Percentiles rank a stretch among this genome's conserved stretches.
Conservation (phyloP, 2,888 invertebrate species). For the Dendrolimus houi region DNA sequence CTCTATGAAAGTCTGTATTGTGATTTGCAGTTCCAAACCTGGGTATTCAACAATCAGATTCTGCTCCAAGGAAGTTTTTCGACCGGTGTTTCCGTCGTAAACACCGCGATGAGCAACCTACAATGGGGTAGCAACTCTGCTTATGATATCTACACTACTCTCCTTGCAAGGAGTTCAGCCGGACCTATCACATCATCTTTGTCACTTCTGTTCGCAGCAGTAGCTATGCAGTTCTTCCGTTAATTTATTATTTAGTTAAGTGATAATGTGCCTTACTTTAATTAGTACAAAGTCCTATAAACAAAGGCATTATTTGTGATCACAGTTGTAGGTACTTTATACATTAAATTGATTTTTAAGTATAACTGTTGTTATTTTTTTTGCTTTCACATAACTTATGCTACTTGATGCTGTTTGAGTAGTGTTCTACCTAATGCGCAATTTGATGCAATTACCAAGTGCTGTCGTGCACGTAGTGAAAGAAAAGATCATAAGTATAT, state of each 20-base stretch:
- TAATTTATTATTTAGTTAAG: conserved; percentile 18
- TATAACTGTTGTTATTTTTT: neutral
- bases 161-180: conserved; percentile 32
- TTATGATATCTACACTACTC: conserved; percentile 26
- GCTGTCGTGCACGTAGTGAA: too few relatives aligned
- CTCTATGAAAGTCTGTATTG: too few relatives aligned
- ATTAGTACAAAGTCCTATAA: conserved; percentile 11
- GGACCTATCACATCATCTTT: conserved; percentile 31
- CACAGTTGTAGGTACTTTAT: neutral
- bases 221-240: conserved; percentile 32
- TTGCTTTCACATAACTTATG: neutral
- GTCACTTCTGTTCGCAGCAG: conserved; percentile 33
- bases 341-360: neutral
- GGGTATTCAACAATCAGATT: conserved; percentile 45
- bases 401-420: neutral
- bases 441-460: too few relatives aligned
- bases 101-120: conserved; percentile 37
- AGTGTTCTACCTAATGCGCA: too few relatives aligned
- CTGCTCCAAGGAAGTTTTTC: conserved; percentile 33
- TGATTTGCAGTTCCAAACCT: conserved; percentile 49
- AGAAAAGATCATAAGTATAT: too few relatives aligned
- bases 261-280: conserved; percentile 1
- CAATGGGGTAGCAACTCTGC: conserved; percentile 46
- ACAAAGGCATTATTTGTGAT: neutral
- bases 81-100: conserved; percentile 29